phyloP scores from a whole-genome alignment of 2,797 vertebrate species.

The Alectoris magna region DNA sequence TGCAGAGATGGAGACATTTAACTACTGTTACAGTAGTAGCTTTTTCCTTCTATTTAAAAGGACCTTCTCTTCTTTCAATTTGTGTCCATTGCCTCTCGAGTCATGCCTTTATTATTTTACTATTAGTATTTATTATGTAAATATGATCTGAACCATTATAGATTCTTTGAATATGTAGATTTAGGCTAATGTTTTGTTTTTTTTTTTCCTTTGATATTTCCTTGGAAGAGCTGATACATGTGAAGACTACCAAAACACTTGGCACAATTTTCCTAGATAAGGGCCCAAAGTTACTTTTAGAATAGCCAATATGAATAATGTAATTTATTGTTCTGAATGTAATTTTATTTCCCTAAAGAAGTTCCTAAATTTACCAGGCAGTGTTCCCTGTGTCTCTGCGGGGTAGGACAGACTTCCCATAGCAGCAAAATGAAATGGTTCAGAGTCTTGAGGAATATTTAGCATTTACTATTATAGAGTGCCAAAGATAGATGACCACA shows the following conservation, averaged over 20 bases:
- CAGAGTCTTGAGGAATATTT: neutral
- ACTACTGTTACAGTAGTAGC: neutral
- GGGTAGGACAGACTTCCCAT: neutral
- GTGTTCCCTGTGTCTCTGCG: neutral
- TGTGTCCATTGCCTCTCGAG: neutral
- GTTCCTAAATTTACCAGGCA: neutral
- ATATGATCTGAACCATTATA: neutral
- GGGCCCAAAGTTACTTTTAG: neutral
- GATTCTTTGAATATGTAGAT: neutral
- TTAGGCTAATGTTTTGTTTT: neutral
- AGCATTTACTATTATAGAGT: neutral
- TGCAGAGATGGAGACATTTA: neutral
- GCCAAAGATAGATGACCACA: neutral
- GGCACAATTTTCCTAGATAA: rapidly evolving
- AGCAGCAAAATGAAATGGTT: neutral
- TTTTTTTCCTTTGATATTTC: neutral
- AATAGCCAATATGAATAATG: neutral
- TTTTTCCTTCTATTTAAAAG: neutral
- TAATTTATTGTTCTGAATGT: neutral
- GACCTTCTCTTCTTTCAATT: neutral
- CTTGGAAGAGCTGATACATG: neutral
- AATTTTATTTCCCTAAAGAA: neutral
- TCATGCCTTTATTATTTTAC: neutral
- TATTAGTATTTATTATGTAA: neutral
- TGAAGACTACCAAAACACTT: neutral